phyloP scores from a whole-genome alignment of 2,113 vertebrate species.

The Phylloscopus trochiloides region DNA sequence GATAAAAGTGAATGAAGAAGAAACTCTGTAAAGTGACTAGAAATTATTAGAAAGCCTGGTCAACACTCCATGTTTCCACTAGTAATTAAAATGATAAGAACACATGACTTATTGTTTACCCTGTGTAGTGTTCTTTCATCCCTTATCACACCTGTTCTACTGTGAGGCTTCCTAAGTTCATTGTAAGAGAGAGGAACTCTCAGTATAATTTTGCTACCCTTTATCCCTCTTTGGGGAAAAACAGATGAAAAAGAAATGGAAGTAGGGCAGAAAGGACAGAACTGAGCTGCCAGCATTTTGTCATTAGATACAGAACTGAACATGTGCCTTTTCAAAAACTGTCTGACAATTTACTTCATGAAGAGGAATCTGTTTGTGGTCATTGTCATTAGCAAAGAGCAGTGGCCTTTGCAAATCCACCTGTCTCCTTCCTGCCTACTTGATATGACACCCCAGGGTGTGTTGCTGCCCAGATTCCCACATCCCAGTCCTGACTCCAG shows the following conservation, averaged over 20 bases:
- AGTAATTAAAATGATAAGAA: neutral
- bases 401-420: neutral
- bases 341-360: neutral
- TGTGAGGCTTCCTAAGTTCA: neutral
- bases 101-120: rapidly evolving
- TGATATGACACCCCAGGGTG: rapidly evolving
- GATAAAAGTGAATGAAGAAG: no score
- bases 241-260: neutral
- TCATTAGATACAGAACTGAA: neutral
- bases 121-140: neutral
- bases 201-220: neutral
- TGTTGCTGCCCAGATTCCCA: neutral
- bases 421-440: neutral
- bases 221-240: neutral
- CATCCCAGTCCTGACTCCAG: neutral
- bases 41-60: neutral
- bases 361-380: neutral
- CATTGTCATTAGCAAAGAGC: neutral
- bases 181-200: neutral
- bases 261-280: neutral
- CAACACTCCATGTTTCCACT: neutral
- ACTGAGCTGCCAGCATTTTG: neutral
- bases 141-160: neutral
- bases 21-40: neutral
- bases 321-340: neutral